Base-by-base conservation (phyloP, 2,113 vertebrate species). In the Coptodon rendalli region DNA sequence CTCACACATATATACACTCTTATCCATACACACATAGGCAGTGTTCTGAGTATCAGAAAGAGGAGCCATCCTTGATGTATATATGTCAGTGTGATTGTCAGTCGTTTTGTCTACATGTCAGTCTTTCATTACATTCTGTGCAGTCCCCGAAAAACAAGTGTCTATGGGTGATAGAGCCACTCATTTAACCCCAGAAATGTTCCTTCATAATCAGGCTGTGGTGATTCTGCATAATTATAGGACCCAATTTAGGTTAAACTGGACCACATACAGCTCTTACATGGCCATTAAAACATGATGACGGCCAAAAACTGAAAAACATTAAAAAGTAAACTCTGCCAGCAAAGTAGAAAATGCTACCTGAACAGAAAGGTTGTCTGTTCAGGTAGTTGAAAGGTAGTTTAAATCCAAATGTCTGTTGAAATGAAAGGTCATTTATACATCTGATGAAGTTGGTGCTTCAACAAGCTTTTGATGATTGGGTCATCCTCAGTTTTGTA, bases 21-120 rank as follows among this genome's bases (percentile, higher is more conserved):
- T 29, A 43, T 14, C 17, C 31, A 80, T 66, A 27, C 71, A 78
- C 34, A 85, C 31, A 79, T 12, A 68, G 40, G 5, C 22, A 13
- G 34, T 17, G 53, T 48, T 11, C 5, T 54, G 48, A 61, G 27
- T 50, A 22, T 83, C 79, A 87, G 90, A 94, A 94, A 95, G 94
- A 93, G 94, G 94, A 91, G 94, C 91, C n/a, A 81, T 40, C 80
- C 38, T 66, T 73, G 80, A 57, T 93, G 80, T 90, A 73, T n/a
- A 1, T 66, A 48, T 89, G 73, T 79, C 78, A 71, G 43, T 48
- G 61, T 61, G 36, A 40, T 45, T 79, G 85, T 88, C 71, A 29
- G 84, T 88, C 38, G 29, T 11, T 59, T 34, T 85, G 87, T 94
- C 81, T 86, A 31, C 71, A 17, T 84, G 48, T 91, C 63, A 2